Evolutionary conservation across 1,140 invertebrate genomes (phyloP), one percentile per base, ranked within the genome.

Genomic region (Ericerus pela): DNA sequence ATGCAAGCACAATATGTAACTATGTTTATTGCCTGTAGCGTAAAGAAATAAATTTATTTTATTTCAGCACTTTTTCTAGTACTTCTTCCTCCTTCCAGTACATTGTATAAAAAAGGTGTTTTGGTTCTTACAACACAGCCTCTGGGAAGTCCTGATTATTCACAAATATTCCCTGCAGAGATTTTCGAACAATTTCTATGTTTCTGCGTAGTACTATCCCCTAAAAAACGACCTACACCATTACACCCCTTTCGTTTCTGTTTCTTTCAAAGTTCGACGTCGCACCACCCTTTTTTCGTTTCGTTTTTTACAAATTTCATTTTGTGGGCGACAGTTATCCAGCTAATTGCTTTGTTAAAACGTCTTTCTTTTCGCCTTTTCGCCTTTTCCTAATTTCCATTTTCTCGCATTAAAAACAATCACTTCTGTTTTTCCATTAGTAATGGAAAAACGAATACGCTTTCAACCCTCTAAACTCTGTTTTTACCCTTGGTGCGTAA

Each of bases 251-350:
- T 47, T n/a, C n/a, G 41, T 47, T 5, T 18, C 18, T 24, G 18
- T 10, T 24, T 24, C 22, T 24, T 24, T 24, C 26, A 47, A 18
- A 8, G 18, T 4, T 10, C 8, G 27, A 51, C 51, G 47, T 51
- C 51, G 29, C 51, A 33, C 37, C 31, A 31, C 29, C 38, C 55
- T 43, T 56, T 43, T 56, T 24, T 37, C 55, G n/a, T 51, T 41
- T 31, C 24, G 33, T 56, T 24, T 47, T 47, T 47, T 24, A 43
- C 43, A 58, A 55, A 54, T 30, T 51, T 20, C 43, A 31, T 26
- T 28, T 22, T 28, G 31, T 26, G 26, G 24, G 18, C 30, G 30
- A 47, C 24, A 47, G 38, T 56, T 56, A 41, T 31, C 38, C 28
- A 31, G 29, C 54, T 30, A 47, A 31, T 51, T 31, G 22, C 41